Percentiles rank a stretch among this genome's conserved stretches.
phyloP scores from a whole-genome alignment of 2,797 vertebrate genomes.

The Halcyon leucocephala region DNA sequence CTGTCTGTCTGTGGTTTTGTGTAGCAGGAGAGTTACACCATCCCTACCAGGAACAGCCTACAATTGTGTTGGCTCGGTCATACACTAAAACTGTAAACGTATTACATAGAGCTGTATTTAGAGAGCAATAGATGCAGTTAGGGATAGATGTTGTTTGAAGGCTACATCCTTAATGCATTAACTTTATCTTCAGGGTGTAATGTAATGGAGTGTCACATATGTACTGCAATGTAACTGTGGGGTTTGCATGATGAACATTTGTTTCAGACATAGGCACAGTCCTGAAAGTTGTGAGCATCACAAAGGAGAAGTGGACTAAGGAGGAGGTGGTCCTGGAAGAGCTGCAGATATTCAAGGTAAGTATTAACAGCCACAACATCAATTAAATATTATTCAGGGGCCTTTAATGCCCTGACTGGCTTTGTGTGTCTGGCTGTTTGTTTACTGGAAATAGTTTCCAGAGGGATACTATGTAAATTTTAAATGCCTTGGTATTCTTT shows the following conservation, averaged over 20 bases:
- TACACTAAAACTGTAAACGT: background rate
- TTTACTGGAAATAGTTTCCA: conserved; percentile 30
- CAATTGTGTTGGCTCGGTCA: background rate
- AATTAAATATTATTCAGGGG: background rate
- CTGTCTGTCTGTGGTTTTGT: background rate
- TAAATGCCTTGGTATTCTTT: conserved; percentile 13
- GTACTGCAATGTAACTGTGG: background rate
- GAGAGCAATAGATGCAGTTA: background rate
- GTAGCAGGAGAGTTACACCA: background rate
- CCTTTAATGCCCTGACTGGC: background rate
- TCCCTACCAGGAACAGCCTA: background rate
- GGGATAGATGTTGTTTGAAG: background rate
- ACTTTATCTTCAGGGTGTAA: background rate
- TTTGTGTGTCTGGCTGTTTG: background rate
- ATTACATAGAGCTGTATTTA: background rate
- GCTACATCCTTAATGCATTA: background rate
- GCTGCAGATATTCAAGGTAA: conserved; percentile 94
- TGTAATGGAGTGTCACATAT: background rate
- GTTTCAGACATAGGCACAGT: conserved; percentile 89
- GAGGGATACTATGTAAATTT: conserved; percentile 10
- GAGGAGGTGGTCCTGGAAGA: conserved; percentile 96
- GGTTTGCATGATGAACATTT: background rate
- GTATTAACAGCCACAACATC: background rate
- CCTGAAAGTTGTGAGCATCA: conserved; percentile 95
- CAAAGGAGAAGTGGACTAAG: conserved; percentile 91